Base-by-base conservation (phyloP, 2,113 vertebrate genomes). In the Paedocypris sp. region DNA sequence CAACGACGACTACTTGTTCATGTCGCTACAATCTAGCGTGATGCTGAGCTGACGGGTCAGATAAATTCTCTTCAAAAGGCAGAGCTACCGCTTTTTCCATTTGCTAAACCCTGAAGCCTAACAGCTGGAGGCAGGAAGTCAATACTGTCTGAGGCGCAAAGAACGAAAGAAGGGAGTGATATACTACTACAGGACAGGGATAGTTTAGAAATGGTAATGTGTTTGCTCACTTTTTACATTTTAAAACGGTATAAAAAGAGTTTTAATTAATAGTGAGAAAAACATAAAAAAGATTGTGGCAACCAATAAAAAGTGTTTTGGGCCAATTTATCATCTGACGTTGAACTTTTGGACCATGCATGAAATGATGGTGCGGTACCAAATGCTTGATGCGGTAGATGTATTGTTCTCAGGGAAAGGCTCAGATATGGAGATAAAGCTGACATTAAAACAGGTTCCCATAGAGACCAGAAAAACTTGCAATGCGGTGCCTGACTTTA, bases 371-470 rank as follows among this genome's bases (percentile, higher is more conserved):
- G n/a, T n/a, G n/a, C n/a, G n/a, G n/a, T n/a, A n/a, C n/a, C n/a
- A n/a, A n/a, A n/a, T n/a, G n/a, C n/a, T n/a, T n/a, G n/a, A n/a
- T 67, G 75, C 72, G 72, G 79, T 49, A 56, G 28, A 12, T 1
- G 20, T 19, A 49, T 61, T 66, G 57, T 65, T 65, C 62, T 5
- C 43, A 3, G 28, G 48, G 32, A 80, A 65, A 64, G 49, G 71
- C 75, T 77, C 79, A 76, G 79, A 84, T 80, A 84, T 83, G 81
- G 78, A 83, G 81, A 83, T 85, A 78, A 77, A 73, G 77, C 74
- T 80, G 80, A 80, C 80, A 82, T 83, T 81, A 82, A 83, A 78
- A 78, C 73, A 64, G 74, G 83, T 86, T 85, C 80, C 85, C 81
- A 87, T 86, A 80, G 84, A 84, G 80, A 86, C 78, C 48, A 32